A percentile compares a stretch with the other conserved stretches of the same genome.
phyloP scores from a whole-genome alignment of 2,888 invertebrate species.

The Isoperla grammatica region DNA sequence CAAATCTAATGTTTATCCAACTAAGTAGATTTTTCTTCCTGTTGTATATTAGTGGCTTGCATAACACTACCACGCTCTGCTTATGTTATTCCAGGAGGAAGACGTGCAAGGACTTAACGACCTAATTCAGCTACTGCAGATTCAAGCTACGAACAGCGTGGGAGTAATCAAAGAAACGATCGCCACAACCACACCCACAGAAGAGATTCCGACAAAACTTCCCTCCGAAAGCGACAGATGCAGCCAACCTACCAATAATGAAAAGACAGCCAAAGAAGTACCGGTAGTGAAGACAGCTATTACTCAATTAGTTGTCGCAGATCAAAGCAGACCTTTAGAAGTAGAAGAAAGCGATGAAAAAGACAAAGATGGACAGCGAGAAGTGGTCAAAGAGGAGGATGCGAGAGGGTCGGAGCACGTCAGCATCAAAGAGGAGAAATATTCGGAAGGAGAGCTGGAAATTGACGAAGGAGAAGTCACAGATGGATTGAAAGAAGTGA shows the following conservation, averaged over 20 bases:
- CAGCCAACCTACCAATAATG: constrained; percentile 12
- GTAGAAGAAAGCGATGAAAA: neutral
- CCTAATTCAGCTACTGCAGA: constrained; percentile 74
- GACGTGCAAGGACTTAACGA: constrained; percentile 80
- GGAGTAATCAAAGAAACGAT: constrained; percentile 1
- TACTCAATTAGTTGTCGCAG: neutral
- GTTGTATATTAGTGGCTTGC: no score
- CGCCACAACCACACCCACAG: neutral
- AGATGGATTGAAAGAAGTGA: constrained; percentile 4
- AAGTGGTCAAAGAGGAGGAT: constrained; percentile 2
- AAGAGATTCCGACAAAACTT: neutral
- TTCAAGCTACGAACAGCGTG: constrained; percentile 57
- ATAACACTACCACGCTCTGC: no score
- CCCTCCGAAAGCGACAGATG: constrained; percentile 1
- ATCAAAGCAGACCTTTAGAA: no score
- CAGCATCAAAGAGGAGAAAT: constrained; percentile 2
- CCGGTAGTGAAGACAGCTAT: constrained; percentile 2
- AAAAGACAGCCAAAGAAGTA: constrained; percentile 51
- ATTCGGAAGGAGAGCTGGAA: constrained; percentile 6
- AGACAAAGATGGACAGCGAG: neutral
- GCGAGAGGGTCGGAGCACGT: neutral
- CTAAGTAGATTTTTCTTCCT: no score
- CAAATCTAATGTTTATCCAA: no score
- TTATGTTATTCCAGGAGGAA: constrained; percentile 61
- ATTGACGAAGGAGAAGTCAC: constrained; percentile 4